A percentile compares a stretch with the other conserved stretches of the same genome.
These are phyloP conservation scores for Rhineura floridana DNA, from an alignment of 2,113 vertebrate species.

Conservation along the genomic window DNA sequence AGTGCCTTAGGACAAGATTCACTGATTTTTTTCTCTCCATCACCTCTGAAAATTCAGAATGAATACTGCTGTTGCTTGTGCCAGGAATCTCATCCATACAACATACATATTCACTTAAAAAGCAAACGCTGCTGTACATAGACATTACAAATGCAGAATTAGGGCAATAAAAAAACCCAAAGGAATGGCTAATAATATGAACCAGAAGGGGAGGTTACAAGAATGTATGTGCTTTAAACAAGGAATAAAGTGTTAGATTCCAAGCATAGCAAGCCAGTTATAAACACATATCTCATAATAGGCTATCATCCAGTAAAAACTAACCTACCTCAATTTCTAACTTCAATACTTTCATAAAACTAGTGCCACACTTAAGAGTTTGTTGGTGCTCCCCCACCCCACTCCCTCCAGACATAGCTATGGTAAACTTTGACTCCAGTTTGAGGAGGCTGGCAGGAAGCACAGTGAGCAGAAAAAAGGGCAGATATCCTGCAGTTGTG, in stretches of 20 bases:
- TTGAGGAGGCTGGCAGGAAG: conserved; percentile 5
- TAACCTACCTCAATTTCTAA: not conserved
- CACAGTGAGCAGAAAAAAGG: not conserved
- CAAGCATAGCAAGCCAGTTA: not conserved
- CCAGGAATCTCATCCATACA: conserved; percentile 7
- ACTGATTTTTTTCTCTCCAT: not conserved
- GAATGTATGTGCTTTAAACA: not conserved
- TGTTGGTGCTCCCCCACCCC: not conserved
- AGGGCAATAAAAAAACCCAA: not conserved
- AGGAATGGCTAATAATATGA: not conserved
- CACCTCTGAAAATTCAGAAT: not conserved
- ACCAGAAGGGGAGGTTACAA: not conserved
- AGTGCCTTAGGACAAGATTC: not conserved
- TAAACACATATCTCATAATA: not conserved
- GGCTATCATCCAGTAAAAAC: too few relatives aligned
- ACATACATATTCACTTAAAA: conserved; percentile 27
- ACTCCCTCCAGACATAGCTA: not conserved
- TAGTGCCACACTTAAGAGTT: not conserved
- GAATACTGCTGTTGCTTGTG: not conserved
- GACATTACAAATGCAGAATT: not conserved
- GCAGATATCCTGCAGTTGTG: not conserved
- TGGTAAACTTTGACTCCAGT: not conserved
- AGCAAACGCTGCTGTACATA: conserved; percentile 23
- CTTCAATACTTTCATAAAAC: not conserved
- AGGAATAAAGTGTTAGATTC: not conserved